Evolutionary conservation across 1,140 invertebrate genomes (phyloP).

Genomic region (Oppia nitens): DNA sequence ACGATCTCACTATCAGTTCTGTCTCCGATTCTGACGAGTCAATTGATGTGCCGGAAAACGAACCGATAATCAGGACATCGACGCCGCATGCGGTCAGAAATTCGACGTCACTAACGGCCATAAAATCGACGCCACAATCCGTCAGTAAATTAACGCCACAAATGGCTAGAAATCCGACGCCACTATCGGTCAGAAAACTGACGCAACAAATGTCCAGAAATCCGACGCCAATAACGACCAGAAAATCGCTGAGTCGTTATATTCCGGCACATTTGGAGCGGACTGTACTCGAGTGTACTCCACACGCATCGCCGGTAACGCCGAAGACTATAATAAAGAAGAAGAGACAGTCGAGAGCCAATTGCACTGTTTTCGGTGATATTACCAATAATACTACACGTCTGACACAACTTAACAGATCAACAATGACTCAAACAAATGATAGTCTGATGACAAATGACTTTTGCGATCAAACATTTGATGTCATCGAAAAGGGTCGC

Average conservation of each 20-base stretch:
- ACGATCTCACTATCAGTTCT: too few relatives aligned
- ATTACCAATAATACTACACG: background rate
- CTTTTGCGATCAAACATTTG: background rate
- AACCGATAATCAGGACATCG: too few relatives aligned
- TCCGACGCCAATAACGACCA: constrained; percentile 34
- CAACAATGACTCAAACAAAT: background rate
- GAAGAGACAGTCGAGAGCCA: background rate
- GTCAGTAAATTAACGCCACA: too few relatives aligned
- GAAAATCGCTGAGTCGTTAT: background rate
- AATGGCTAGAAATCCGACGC: too few relatives aligned
- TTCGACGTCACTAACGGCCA: too few relatives aligned
- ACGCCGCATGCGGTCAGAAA: too few relatives aligned
- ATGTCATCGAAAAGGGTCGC: background rate
- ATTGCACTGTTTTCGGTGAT: background rate
- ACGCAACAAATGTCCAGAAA: constrained; percentile 58
- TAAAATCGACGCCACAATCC: too few relatives aligned
- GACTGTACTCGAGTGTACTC: background rate
- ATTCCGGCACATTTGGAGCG: background rate
- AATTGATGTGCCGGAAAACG: too few relatives aligned
- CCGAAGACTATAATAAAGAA: constrained; percentile 1
- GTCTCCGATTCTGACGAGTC: too few relatives aligned
- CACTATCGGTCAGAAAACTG: too few relatives aligned
- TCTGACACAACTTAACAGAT: background rate
- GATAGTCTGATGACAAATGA: background rate
- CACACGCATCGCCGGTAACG: constrained; percentile 1